Percentiles rank a stretch among this genome's conserved stretches.
Conservation (phyloP, 2,888 invertebrate species). For the Athalia rosae region DNA sequence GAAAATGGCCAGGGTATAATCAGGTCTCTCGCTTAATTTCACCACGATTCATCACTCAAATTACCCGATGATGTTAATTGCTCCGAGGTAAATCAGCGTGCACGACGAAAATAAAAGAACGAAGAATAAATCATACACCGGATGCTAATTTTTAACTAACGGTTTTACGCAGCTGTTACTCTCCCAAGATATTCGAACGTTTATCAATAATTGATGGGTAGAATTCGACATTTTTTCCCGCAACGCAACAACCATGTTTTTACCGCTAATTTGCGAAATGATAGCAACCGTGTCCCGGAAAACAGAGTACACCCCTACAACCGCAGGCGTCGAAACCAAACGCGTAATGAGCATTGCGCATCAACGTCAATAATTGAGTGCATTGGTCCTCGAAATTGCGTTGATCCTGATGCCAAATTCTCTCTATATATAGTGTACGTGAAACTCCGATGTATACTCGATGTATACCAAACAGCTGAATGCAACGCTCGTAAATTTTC, state of each 20-base stretch:
- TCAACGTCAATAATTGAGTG: constrained; percentile 55
- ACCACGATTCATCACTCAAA: no score
- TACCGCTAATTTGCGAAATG: constrained; percentile 23
- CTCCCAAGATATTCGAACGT: neutral
- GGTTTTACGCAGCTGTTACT: neutral
- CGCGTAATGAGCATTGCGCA: constrained; percentile 56
- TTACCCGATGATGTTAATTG: no score
- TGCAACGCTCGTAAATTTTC: no score
- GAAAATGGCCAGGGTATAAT: neutral
- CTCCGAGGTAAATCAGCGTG: no score
- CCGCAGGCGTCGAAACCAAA: constrained; percentile 42
- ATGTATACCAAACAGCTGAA: neutral
- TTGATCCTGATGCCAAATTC: constrained; percentile 47
- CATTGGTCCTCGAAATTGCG: constrained; percentile 59
- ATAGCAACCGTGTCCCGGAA: constrained; percentile 2
- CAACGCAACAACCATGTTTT: neutral
- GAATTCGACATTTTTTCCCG: no score
- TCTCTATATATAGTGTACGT: neutral
- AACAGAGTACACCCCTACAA: constrained; percentile 20
- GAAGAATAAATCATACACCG: no score
- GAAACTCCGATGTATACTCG: neutral
- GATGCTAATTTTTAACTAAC: neutral
- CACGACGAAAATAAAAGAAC: no score
- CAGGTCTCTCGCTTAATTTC: neutral
- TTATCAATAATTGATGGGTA: neutral